Evolutionary conservation across 2,797 vertebrate species (phyloP), one percentile per base, ranked within the genome.

Genomic region (Acanthiza pusilla): DNA sequence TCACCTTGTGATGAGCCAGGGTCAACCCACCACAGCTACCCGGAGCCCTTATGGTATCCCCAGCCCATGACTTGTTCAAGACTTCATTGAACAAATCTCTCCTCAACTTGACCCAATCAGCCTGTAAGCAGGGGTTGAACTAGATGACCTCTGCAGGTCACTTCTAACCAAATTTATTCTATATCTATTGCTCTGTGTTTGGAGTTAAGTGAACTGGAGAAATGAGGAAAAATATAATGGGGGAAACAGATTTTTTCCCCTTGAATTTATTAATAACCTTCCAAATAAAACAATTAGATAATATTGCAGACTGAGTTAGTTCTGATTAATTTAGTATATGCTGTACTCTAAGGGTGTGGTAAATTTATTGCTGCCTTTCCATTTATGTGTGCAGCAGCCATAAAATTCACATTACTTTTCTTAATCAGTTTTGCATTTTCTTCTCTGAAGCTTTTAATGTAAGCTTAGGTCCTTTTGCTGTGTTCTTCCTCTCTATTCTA

Each of bases 371-470:
- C 45, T 67, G 53, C 20, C 27, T 84, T 92, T 81, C 40, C 36
- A 71, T 90, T 88, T 90, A 40, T 25, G 19, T 34, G 95, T 96
- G 96, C 95, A 96, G 40, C 68, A 96, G 91, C 92, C 94, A 91
- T 97, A 96, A 97, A 91, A 95, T 97, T 97, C 77, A 84, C 84
- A 96, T 97, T 96, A 96, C 91, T 96, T 96, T 97, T 91, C 93
- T 93, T 97, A 97, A 96, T 97, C 86, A 21, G 23, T 96, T 97
- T 96, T 96, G 57, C 47, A 32, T 95, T 97, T 97, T 95, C 51
- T 91, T 96, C 88, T 96, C 14, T 96, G 96, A 97, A 96, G 73
- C 74, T 95, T 88, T 89, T 16, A 93, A 86, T 88, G 71, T 75
- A 95, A 92, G 53, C 63, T 81, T 93, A 73, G 62, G 63, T 96